These are phyloP conservation scores for Hylomyscus alleni DNA, from an alignment of 2,797 vertebrate genomes.

Conservation along the genomic window DNA sequence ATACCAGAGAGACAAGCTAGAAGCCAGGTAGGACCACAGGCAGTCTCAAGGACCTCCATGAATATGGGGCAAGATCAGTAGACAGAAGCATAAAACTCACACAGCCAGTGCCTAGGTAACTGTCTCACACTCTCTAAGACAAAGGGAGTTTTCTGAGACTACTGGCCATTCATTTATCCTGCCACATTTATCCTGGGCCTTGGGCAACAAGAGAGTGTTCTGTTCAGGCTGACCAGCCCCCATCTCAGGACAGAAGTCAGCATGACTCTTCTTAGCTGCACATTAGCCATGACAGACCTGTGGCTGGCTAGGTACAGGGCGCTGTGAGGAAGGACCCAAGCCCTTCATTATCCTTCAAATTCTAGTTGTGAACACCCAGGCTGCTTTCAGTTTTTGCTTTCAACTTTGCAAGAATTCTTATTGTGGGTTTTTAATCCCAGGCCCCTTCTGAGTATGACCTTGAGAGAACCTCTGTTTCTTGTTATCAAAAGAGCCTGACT, in stretches of 20 bases:
- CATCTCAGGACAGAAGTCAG: background rate
- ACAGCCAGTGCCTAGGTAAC: background rate
- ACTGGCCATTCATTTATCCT: background rate
- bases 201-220: background rate
- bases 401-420: background rate
- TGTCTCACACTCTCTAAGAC: background rate
- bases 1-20: background rate
- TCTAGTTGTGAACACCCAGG: background rate
- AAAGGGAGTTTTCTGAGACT: background rate
- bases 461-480: constrained; percentile 10
- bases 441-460: background rate
- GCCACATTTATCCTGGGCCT: background rate
- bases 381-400: background rate
- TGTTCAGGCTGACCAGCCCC: background rate
- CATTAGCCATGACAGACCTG: background rate
- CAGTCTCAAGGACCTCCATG: background rate
- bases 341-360: background rate
- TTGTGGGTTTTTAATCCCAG: background rate
- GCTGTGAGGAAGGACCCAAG: background rate
- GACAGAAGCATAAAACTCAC: background rate
- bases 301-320: background rate
- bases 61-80: background rate
- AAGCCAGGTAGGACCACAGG: background rate
- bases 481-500: background rate
- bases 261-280: background rate